Evolutionary conservation across 2,797 vertebrate genomes (phyloP).

Genomic region (Avahi laniger): DNA sequence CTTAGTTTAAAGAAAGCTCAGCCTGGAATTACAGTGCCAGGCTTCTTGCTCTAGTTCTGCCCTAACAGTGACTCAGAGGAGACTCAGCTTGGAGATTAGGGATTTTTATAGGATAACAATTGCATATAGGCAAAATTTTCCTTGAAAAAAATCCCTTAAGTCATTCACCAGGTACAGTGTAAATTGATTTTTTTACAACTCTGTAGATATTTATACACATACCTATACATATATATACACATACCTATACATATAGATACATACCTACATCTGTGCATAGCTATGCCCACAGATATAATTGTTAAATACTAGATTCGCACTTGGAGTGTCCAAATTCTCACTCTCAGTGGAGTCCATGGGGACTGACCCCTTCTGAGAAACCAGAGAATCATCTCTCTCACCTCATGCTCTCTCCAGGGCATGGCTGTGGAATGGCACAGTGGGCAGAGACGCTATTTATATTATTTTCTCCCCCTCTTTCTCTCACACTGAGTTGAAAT

Average conservation of each 20-base stretch:
- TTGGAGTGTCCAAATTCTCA: neutral
- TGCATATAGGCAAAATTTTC: neutral
- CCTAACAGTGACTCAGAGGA: neutral
- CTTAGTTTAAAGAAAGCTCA: rapidly evolving
- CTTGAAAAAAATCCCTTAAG: neutral
- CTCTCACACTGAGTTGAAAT: neutral
- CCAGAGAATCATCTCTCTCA: neutral
- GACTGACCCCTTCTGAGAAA: neutral
- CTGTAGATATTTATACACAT: neutral
- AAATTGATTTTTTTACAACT: neutral
- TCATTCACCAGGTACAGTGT: neutral
- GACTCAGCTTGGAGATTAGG: neutral
- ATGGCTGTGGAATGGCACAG: neutral
- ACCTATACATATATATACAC: too few species aligned
- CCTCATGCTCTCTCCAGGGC: neutral
- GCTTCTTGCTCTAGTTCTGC: neutral
- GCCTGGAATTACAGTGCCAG: neutral
- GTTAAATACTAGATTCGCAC: neutral
- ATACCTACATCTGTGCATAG: neutral
- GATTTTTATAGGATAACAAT: neutral
- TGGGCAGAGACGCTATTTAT: neutral
- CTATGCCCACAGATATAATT: neutral
- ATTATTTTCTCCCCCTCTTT: neutral
- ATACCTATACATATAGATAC: too few species aligned
- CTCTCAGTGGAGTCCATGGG: neutral